Conservation (phyloP, 2,113 vertebrate species). For the Hucho hucho region DNA sequence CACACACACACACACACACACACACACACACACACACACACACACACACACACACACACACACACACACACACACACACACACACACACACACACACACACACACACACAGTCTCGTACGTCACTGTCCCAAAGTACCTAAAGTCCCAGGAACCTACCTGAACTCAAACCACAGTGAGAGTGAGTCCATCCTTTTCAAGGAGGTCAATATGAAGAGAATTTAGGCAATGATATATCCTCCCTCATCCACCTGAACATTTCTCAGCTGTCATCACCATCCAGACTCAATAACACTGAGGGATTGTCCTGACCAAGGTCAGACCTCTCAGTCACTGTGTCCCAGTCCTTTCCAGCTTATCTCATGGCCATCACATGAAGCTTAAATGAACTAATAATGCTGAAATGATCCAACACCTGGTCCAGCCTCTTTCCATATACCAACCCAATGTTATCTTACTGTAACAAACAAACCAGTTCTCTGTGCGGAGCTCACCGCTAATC, state of each 20-base stretch:
- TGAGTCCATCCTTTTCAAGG: conserved; percentile 60
- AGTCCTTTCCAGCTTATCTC: conserved; percentile 46
- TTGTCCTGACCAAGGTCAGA: conserved; percentile 71
- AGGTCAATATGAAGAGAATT: conserved; percentile 74
- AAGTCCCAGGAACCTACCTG: conserved; percentile 26
- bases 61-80: background rate
- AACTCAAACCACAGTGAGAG: conserved; percentile 34
- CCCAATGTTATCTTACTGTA: conserved; percentile 13
- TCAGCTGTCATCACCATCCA: conserved; percentile 68
- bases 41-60: conserved; percentile 18
- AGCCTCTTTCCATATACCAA: background rate
- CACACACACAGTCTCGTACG: conserved; percentile 4
- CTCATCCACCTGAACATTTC: conserved; percentile 62
- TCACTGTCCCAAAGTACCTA: conserved; percentile 1
- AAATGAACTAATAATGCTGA: conserved; percentile 37
- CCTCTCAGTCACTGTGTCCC: conserved; percentile 63
- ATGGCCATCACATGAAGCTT: conserved; percentile 27
- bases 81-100: conserved; percentile 1
- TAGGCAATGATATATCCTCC: conserved; percentile 69
- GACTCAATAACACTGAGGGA: conserved; percentile 74
- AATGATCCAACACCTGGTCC: conserved; percentile 36
- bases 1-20: background rate
- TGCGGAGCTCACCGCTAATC: background rate
- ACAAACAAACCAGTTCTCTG: conserved; percentile 21
- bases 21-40: conserved; percentile 1